Conservation (phyloP, 1,140 invertebrate species). For the Dolichoris vasculosae region DNA sequence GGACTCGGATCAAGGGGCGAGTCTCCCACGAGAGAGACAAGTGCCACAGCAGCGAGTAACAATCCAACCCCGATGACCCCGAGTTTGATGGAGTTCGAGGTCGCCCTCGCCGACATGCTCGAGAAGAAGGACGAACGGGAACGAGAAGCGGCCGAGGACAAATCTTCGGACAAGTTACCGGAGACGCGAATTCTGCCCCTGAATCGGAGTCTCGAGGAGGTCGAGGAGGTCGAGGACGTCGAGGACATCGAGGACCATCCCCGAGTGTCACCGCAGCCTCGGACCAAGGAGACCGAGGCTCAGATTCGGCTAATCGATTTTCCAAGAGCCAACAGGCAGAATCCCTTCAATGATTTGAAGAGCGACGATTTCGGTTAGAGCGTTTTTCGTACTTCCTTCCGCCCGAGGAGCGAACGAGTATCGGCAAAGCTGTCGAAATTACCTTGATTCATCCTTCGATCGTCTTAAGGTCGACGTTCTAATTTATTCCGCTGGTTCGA, state of each 20-base stretch:
- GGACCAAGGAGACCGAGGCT: background rate
- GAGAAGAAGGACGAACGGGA: constrained; percentile 66
- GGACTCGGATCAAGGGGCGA: background rate
- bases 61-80: constrained; percentile 72
- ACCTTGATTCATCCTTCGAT: background rate
- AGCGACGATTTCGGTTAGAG: constrained; percentile 34
- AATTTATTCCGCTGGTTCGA: background rate
- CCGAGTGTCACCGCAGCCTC: constrained; percentile 38
- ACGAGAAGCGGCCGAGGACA: constrained; percentile 27
- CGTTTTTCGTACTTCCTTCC: constrained; percentile 1
- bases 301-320: too few relatives aligned
- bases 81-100: constrained; percentile 70
- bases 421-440: background rate
- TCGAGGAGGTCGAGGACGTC: background rate
- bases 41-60: constrained; percentile 48
- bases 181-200: constrained; percentile 61
- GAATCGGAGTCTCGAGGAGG: constrained; percentile 6
- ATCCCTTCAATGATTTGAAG: constrained; percentile 43
- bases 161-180: constrained; percentile 54
- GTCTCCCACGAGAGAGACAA: background rate
- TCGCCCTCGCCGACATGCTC: constrained; percentile 70
- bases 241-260: background rate
- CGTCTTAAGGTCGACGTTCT: background rate
- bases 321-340: constrained; percentile 19
- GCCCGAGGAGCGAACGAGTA: background rate